phyloP scores from a whole-genome alignment of 2,113 vertebrate genomes.

The human region GRCh38 chr12:49978001-49978500 shows the following conservation, averaged over 20 bases:
- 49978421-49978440: background rate
- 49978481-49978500: background rate
- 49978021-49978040: too few relatives aligned
- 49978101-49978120: background rate
- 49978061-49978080: conserved; percentile 49
- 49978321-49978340: conserved; percentile 44
- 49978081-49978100: conserved; percentile 16
- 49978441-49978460: conserved; percentile 19
- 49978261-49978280: background rate
- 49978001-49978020: too few relatives aligned
- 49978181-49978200: background rate
- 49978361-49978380: background rate
- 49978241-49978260: background rate
- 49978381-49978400: background rate
- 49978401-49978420: conserved; percentile 49
- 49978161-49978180: background rate
- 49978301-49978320: conserved; percentile 6
- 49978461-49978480: conserved; percentile 47
- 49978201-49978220: background rate
- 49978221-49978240: background rate
- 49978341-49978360: background rate
- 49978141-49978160: background rate
- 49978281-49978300: conserved; percentile 10
- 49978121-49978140: background rate
- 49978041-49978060: too few relatives aligned